These are phyloP conservation scores for Urosaurus nigricauda DNA, from an alignment of 2,797 vertebrate species.

Conservation along the genomic window DNA sequence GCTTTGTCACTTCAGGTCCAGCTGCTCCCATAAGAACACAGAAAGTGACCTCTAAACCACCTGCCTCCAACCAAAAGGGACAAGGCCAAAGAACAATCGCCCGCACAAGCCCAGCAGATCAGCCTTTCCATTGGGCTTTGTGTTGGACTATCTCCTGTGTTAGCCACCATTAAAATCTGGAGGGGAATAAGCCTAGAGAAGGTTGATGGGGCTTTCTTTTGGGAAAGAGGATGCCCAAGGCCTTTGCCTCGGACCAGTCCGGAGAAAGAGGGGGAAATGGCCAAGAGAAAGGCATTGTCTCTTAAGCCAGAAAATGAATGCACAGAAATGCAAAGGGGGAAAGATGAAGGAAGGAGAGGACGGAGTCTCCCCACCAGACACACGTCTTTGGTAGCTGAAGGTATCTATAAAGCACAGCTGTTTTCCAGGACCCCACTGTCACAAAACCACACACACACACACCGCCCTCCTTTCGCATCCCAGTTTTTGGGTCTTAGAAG, in stretches of 20 bases:
- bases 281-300: neutral
- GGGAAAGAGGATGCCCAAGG: neutral
- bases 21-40: neutral
- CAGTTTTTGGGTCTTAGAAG: neutral
- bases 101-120: neutral
- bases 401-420: neutral
- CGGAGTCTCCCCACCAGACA: neutral
- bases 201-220: too few relatives aligned
- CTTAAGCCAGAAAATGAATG: too few relatives aligned
- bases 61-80: neutral
- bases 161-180: neutral
- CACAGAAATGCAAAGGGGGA: neutral
- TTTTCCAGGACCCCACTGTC: neutral
- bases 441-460: neutral
- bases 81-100: neutral
- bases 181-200: neutral
- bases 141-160: neutral
- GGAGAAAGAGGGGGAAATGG: neutral
- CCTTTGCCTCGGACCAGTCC: neutral
- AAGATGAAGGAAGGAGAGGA: too few relatives aligned
- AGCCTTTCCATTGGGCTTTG: neutral
- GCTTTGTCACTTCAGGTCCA: neutral
- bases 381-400: neutral
- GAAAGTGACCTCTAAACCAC: neutral
- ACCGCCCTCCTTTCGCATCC: constrained; percentile 17